Conservation (phyloP, 1,140 invertebrate genomes). For the roundworm (Caenorhabditis elegans) region WBcel235 BX284606.5:9708501-9709000, state of each 20-base stretch:
- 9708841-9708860: too few species aligned
- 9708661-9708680: constrained; percentile 1
- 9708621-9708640: neutral
- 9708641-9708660: neutral
- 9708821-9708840: too few species aligned
- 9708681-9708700: neutral
- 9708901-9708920: neutral
- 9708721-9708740: too few species aligned
- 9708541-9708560: neutral
- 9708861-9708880: neutral
- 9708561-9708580: too few species aligned
- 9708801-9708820: neutral
- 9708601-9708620: neutral
- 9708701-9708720: neutral
- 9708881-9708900: neutral
- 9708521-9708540: neutral
- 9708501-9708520: neutral
- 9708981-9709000: too few species aligned
- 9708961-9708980: too few species aligned
- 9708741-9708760: too few species aligned
- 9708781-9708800: too few species aligned
- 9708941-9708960: neutral
- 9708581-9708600: neutral
- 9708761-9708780: too few species aligned
- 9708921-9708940: neutral